Base-by-base conservation (phyloP, 2,797 vertebrate species). In the Oreochromis grahami region DNA sequence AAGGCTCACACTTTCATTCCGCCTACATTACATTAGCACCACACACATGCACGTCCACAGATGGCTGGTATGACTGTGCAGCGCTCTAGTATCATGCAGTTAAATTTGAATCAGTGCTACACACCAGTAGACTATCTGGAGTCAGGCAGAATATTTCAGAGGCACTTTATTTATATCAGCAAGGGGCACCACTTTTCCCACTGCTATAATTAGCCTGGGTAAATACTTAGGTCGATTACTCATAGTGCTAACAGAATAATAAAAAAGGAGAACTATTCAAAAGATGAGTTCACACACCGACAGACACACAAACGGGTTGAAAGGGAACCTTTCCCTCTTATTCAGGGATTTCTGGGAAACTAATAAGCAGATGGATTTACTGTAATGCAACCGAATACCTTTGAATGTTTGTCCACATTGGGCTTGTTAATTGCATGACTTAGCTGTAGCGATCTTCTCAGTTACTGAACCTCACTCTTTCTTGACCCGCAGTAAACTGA, bases 91-190 rank as follows among this genome's bases (percentile, higher is more conserved):
- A 97, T 98, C 97, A 97, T 93, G 95, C 96, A 95, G 97, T 98
- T 98, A 98, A 98, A 98, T 97, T 96, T 97, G 97, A 98, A 97
- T 96, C 96, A 96, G 97, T 94, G 95, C 93, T 96, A 95, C 95
- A 95, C 95, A 96, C 94, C 94, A 96, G 95, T 97, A 99, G 98
- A 99, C 98, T 97, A 97, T 97, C 97, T 97, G 98, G 98, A 99
- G 98, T 98, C 98, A 96, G 96, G 93, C 92, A 94, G 97, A 97
- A 97, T 98, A 99, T 98, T 98, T 98, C 96, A 93, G 96, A 97
- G 96, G 94, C 92, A 95, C 96, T 97, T 97, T 98, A 99, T 98
- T 99, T 98, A 97, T 98, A 98, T 97, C 92, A 84, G 87, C 89
- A 91, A 91, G 96, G 93, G 95, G 87, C 94, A 95, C 95, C 95